phyloP scores from a whole-genome alignment of 2,113 vertebrate genomes.

The Sterrhoptilus dennistouni region DNA sequence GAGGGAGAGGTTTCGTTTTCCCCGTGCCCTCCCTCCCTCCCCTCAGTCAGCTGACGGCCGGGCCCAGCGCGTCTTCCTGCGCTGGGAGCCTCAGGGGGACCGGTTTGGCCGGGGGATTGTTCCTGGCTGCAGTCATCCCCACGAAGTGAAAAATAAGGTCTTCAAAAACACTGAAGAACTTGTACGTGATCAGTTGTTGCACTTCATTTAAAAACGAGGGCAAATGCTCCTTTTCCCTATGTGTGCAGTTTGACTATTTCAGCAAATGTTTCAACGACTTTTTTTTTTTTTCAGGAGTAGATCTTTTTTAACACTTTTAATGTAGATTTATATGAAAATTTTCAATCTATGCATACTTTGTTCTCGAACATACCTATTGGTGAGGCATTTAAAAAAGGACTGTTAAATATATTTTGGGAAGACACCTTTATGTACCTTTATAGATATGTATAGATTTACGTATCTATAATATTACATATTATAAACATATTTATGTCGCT shows the following conservation, averaged over 20 bases:
- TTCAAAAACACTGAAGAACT: not conserved
- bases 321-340: not conserved
- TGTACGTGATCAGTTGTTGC: not conserved
- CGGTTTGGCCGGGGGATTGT: rapidly evolving
- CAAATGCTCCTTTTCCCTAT: not conserved
- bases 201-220: not conserved
- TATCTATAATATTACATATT: too few relatives aligned
- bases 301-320: not conserved
- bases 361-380: not conserved
- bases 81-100: rapidly evolving
- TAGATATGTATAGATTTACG: too few relatives aligned
- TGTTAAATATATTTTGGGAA: not conserved
- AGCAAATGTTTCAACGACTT: not conserved
- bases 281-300: not conserved
- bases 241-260: not conserved
- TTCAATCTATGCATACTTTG: not conserved
- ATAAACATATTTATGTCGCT: not conserved
- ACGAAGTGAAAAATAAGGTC: not conserved
- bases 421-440: rapidly evolving
- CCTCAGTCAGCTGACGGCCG: not conserved
- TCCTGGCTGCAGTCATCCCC: not conserved
- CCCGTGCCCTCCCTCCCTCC: not conserved
- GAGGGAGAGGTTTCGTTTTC: not conserved
- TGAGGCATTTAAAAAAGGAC: not conserved
- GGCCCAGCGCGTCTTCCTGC: rapidly evolving